These are phyloP conservation scores for Pagrus major DNA, from an alignment of 2,113 vertebrate genomes.

Conservation along the genomic window DNA sequence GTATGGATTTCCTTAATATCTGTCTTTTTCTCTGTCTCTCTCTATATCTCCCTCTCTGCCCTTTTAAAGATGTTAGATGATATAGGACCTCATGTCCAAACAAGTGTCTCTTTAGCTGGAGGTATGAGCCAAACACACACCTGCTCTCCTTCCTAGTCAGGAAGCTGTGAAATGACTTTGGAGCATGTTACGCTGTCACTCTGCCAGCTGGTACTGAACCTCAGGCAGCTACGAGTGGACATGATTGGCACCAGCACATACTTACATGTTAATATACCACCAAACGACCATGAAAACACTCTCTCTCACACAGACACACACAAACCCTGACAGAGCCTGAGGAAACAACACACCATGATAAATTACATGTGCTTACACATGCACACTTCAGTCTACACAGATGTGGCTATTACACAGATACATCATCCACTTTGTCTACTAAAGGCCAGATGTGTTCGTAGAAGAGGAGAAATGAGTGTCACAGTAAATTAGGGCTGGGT, in stretches of 20 bases:
- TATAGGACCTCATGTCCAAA: constrained; percentile 27
- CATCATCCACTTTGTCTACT: constrained; percentile 4
- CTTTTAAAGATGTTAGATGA: constrained; percentile 23
- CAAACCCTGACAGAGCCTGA: not conserved
- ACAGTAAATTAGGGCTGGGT: not conserved
- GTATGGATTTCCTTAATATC: not conserved
- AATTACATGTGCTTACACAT: constrained; percentile 26
- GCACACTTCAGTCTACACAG: constrained; percentile 10
- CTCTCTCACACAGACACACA: not conserved
- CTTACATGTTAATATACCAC: constrained; percentile 36
- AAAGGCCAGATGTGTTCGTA: constrained; percentile 18
- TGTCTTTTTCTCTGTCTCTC: not conserved
- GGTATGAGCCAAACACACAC: constrained; percentile 61
- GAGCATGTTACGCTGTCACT: constrained; percentile 46
- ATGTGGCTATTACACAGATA: not conserved
- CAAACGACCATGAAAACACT: not conserved
- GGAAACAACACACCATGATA: constrained; percentile 20
- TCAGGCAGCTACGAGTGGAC: constrained; percentile 37
- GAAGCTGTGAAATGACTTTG: constrained; percentile 63
- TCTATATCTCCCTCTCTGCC: not conserved
- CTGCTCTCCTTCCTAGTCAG: constrained; percentile 64
- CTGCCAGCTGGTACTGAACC: constrained; percentile 67
- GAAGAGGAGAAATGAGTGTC: not conserved
- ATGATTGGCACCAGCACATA: constrained; percentile 57
- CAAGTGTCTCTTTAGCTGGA: constrained; percentile 51